Base-by-base conservation (phyloP, 2,888 invertebrate genomes). In the Bhutanitis thaidina region DNA sequence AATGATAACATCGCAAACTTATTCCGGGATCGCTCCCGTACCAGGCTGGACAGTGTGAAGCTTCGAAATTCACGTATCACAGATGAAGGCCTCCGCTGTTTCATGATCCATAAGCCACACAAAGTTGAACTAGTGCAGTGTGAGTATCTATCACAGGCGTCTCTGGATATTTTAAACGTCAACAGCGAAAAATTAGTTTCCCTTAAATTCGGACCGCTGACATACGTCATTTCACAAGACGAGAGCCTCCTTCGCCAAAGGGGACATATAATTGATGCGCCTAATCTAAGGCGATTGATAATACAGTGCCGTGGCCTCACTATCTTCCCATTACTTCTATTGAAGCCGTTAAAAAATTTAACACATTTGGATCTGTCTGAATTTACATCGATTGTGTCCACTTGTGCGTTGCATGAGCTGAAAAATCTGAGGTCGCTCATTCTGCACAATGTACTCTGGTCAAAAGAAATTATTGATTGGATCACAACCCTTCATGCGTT, bases 81-180 rank as follows among this genome's bases (percentile, higher is more conserved):
- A 8, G 94, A 95, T 71, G 85, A 90, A 54, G 94, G 95, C 50
- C 80, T 97, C 43, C 90, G 91, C 59, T 91, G 92, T 45, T 80
- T 97, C 12, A 84, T 95, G 75, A 91, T 91, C 43, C 97, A 97
- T 77, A 92, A 93, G 58, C 90, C 96, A 34, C 82, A 90, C 10
- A 94, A 94, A 57, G 80, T 98, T 41, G 94, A 96, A 60, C 87
- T 97, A 57, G 91, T 93, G 50, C 93, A 95, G 64, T 96, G 96
- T 74, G 90, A 91, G 56, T 90, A 91, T 57, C 80, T 97, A 38
- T 92, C 93, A 0, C 86, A 91, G 36, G 75, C 83, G 15, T 91
- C 93, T 15, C 89, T 96, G 55, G 91, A 92, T 53, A 82, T 91
- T 49, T 91, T 97, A 44, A 94, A 94, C 60, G 87, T 86, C 49